Conservation (phyloP, 2,888 invertebrate genomes). For the Drosophila borborema region DNA sequence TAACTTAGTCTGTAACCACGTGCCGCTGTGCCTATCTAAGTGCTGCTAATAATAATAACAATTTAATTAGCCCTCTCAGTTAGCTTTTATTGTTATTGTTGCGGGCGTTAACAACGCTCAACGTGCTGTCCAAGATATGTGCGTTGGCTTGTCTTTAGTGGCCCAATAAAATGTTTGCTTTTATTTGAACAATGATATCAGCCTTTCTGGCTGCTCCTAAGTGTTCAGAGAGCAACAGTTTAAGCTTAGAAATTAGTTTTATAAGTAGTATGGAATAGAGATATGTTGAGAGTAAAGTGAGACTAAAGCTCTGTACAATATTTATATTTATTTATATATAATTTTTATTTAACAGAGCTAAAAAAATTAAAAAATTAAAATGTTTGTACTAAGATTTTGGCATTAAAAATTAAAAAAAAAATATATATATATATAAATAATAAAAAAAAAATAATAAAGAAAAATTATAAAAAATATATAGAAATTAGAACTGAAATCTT, state of each 20-base stretch:
- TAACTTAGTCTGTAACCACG: constrained; percentile 47
- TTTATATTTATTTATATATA: too few species aligned
- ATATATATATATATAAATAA: too few species aligned
- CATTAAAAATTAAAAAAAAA: too few species aligned
- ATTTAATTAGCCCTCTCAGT: constrained; percentile 57
- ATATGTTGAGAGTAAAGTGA: too few species aligned
- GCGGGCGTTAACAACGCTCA: constrained; percentile 6
- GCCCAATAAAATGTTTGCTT: constrained; percentile 1
- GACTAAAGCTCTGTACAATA: too few species aligned
- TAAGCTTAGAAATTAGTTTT: not conserved
- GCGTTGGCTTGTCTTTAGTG: not conserved
- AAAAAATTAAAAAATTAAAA: too few species aligned
- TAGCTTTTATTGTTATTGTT: constrained; percentile 13
- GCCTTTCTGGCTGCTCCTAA: not conserved
- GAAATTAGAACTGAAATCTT: too few species aligned
- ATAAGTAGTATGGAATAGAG: too few species aligned
- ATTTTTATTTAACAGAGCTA: too few species aligned
- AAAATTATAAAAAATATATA: too few species aligned
- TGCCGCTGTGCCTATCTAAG: constrained; percentile 36
- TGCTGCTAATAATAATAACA: constrained; percentile 46
- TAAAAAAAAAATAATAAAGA: too few species aligned
- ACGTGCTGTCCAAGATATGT: not conserved
- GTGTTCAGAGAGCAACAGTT: not conserved
- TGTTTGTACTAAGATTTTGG: too few species aligned
- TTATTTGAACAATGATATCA: not conserved